Evolutionary conservation across 2,113 vertebrate species (phyloP).

Genomic region (Osmerus eperlanus): DNA sequence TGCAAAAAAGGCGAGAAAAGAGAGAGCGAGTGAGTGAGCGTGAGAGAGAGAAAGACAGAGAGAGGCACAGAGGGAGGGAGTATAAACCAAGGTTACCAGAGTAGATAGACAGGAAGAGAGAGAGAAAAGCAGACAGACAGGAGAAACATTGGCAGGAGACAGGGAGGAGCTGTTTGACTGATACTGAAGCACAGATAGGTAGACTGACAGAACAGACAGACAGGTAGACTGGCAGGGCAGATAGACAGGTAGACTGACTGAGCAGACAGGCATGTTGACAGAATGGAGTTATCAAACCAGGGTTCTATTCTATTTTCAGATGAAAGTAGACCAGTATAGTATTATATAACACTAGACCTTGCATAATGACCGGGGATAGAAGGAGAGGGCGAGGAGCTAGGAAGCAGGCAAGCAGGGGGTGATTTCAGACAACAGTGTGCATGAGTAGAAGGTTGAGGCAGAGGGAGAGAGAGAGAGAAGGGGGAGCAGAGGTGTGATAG

Average conservation of each 20-base stretch:
- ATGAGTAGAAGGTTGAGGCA: no score
- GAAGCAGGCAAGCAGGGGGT: neutral
- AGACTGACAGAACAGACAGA: neutral
- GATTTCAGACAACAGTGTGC: no score
- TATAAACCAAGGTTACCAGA: no score
- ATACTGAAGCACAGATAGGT: neutral
- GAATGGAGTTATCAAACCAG: neutral
- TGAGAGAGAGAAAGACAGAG: neutral
- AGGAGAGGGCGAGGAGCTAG: neutral
- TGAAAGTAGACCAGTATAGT: neutral
- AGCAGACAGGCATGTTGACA: neutral
- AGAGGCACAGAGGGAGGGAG: neutral
- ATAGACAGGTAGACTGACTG: neutral
- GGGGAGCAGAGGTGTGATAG: no score
- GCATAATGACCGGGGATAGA: constrained; percentile 30
- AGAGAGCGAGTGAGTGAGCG: neutral
- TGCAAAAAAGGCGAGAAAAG: constrained; percentile 46
- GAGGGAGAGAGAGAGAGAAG: neutral
- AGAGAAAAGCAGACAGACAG: neutral
- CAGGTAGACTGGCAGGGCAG: neutral
- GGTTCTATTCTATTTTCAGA: no score
- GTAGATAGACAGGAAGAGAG: constrained; percentile 30
- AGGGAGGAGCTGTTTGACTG: no score
- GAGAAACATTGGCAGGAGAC: no score
- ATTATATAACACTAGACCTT: constrained; percentile 38